phyloP scores from a whole-genome alignment of 2,888 invertebrate species.

The Chalcosyrphus nemorum region DNA sequence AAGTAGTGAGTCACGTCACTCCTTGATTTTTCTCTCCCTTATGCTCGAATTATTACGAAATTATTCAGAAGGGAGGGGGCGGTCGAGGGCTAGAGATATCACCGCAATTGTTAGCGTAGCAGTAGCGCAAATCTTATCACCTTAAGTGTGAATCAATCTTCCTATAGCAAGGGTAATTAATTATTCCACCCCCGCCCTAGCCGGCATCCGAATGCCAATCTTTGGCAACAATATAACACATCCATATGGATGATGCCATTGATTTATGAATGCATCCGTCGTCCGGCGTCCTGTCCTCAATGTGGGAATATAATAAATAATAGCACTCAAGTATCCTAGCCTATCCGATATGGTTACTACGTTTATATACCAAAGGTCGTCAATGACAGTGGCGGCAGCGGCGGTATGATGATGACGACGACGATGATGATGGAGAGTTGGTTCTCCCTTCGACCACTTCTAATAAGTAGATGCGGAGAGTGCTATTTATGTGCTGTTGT shows the following conservation, averaged over 20 bases:
- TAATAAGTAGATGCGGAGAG: background rate
- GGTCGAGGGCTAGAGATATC: slow-evolving; percentile 24
- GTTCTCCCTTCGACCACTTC: background rate
- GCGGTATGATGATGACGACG: background rate
- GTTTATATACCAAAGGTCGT: slow-evolving; percentile 20
- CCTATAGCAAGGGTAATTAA: slow-evolving; percentile 62
- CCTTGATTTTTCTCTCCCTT: background rate
- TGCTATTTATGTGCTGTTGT: background rate
- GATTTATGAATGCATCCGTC: slow-evolving; percentile 64
- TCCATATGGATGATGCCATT: slow-evolving; percentile 69
- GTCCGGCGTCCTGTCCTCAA: slow-evolving; percentile 35
- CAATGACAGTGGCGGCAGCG: background rate
- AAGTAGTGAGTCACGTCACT: no score
- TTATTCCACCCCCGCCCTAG: slow-evolving; percentile 65
- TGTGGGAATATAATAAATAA: slow-evolving; percentile 62
- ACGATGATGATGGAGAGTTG: slow-evolving; percentile 1
- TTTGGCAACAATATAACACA: slow-evolving; percentile 63
- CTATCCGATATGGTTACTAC: slow-evolving; percentile 23
- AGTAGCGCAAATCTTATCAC: slow-evolving; percentile 75
- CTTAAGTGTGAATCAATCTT: slow-evolving; percentile 79
- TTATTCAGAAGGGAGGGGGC: background rate
- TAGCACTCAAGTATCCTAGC: slow-evolving; percentile 46
- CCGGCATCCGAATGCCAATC: slow-evolving; percentile 32
- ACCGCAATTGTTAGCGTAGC: slow-evolving; percentile 34
- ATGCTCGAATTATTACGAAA: slow-evolving; percentile 14